A percentile compares a stretch with the other conserved stretches of the same genome.
Evolutionary conservation across 2,888 invertebrate genomes (phyloP).

Genomic region (Lithophane semibrunnea): DNA sequence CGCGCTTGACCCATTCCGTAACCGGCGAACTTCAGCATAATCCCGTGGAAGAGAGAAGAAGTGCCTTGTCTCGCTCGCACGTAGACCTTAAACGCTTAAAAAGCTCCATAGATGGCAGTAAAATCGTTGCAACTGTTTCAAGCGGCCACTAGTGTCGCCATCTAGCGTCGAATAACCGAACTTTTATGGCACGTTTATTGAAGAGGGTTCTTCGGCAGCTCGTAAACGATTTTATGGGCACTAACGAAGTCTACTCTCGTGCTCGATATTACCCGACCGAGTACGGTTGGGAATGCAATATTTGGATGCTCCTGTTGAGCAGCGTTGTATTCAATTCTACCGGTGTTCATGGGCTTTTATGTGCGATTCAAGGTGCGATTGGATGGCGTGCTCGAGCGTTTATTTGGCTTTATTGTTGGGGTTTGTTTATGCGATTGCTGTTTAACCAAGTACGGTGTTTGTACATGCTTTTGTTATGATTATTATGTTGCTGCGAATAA

Average conservation of each 20-base stretch:
- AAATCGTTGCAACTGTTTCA: slow-evolving; percentile 87
- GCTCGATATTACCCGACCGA: slow-evolving; percentile 88
- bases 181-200: slow-evolving; percentile 90
- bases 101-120: slow-evolving; percentile 90
- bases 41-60: slow-evolving; percentile 70
- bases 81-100: slow-evolving; percentile 85
- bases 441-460: slow-evolving; percentile 90
- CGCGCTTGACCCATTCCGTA: slow-evolving; percentile 68
- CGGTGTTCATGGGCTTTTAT: slow-evolving; percentile 90
- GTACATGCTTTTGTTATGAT: slow-evolving; percentile 90
- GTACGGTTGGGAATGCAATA: slow-evolving; percentile 87
- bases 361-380: slow-evolving; percentile 91
- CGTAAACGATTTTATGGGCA: slow-evolving; percentile 90
- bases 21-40: slow-evolving; percentile 75
- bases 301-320: slow-evolving; percentile 87
- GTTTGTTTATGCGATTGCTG: slow-evolving; percentile 91
- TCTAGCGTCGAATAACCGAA: slow-evolving; percentile 89
- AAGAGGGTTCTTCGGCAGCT: slow-evolving; percentile 90
- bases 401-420: slow-evolving; percentile 91
- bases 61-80: slow-evolving; percentile 72
- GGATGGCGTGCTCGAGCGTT: slow-evolving; percentile 90
- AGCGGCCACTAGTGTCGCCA: slow-evolving; percentile 89
- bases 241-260: slow-evolving; percentile 89
- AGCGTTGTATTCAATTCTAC: slow-evolving; percentile 88
- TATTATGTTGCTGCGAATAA: slow-evolving; percentile 88